phyloP scores from a whole-genome alignment of 2,888 invertebrate genomes.

The Seladonia tumulorum region DNA sequence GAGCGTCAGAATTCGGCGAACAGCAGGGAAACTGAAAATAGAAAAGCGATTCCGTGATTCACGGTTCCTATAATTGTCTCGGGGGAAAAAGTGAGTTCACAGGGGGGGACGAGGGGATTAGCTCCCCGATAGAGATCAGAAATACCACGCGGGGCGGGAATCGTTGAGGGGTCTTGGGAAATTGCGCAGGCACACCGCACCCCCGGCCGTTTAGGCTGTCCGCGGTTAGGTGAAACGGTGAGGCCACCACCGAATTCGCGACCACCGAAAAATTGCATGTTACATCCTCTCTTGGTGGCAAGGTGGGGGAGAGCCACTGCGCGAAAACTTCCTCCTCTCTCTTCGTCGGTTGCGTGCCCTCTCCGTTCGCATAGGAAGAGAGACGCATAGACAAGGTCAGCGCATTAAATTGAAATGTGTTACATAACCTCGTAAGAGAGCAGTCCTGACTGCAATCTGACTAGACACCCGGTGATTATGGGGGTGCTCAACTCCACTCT shows the following conservation, averaged over 20 bases:
- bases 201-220: slow-evolving; percentile 9
- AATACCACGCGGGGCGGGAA: background rate
- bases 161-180: background rate
- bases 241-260: background rate
- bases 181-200: slow-evolving; percentile 36
- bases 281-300: slow-evolving; percentile 63
- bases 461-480: slow-evolving; percentile 81
- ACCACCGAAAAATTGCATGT: slow-evolving; percentile 68
- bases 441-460: slow-evolving; percentile 77
- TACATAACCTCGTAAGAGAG: slow-evolving; percentile 79
- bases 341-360: slow-evolving; percentile 53
- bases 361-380: slow-evolving; percentile 76
- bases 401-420: slow-evolving; percentile 81
- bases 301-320: slow-evolving; percentile 60
- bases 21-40: background rate
- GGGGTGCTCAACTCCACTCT: slow-evolving; percentile 76
- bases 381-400: slow-evolving; percentile 82
- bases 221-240: background rate
- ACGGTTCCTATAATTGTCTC: slow-evolving; percentile 11
- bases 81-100: background rate
- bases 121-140: background rate
- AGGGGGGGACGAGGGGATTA: background rate
- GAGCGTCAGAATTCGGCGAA: background rate
- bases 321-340: slow-evolving; percentile 68
- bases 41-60: slow-evolving; percentile 3